Percentiles rank a stretch among this genome's conserved stretches.
phyloP scores from a whole-genome alignment of 2,888 invertebrate genomes.

The Willowsia nigromaculata region DNA sequence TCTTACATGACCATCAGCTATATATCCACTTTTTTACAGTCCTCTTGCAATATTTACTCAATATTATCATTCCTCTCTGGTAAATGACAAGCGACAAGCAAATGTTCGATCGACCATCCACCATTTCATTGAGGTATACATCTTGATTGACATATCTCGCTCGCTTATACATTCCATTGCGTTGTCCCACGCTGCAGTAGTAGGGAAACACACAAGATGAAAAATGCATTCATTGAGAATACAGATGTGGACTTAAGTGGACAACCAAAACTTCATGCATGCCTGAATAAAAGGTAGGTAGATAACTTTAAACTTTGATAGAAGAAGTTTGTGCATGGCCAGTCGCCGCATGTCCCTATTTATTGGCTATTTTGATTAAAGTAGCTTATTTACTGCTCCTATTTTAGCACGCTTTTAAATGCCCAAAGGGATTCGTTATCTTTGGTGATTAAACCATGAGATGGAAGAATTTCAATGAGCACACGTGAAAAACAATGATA shows the following conservation, averaged over 20 bases:
- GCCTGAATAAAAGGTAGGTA: neutral
- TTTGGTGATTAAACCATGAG: neutral
- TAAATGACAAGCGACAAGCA: neutral
- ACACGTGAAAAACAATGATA: neutral
- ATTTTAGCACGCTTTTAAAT: slow-evolving; percentile 16
- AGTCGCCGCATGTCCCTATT: neutral
- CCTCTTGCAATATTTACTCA: slow-evolving; percentile 2
- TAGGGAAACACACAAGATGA: neutral
- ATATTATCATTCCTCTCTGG: neutral
- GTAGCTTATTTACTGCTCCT: neutral
- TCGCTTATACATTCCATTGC: neutral
- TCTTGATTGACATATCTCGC: slow-evolving; percentile 6
- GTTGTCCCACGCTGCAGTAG: neutral
- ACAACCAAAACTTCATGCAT: neutral
- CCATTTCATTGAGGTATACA: neutral
- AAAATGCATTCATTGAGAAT: neutral
- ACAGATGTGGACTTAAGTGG: neutral
- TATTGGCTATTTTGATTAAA: neutral
- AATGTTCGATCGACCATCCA: neutral
- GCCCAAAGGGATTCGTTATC: neutral
- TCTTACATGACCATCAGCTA: no score
- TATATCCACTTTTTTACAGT: neutral
- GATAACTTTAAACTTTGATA: no score
- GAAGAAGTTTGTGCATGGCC: neutral
- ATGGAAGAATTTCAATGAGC: neutral